Percentiles rank a stretch among this genome's conserved stretches.
These are phyloP conservation scores for Leucophora obtusa DNA, from an alignment of 2,888 invertebrate species.

Conservation along the genomic window DNA sequence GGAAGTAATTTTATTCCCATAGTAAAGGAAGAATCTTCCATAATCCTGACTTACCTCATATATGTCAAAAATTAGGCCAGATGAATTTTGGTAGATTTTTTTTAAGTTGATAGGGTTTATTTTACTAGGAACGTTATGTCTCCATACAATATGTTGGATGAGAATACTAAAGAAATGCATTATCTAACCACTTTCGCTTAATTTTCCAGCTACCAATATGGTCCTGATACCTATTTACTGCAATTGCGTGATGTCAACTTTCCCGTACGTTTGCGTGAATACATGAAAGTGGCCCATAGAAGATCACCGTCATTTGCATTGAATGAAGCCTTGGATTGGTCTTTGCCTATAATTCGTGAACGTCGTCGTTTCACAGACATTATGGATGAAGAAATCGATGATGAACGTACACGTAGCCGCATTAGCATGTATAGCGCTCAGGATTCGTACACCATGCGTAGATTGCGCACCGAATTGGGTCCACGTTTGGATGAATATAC, in stretches of 20 bases:
- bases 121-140: background rate
- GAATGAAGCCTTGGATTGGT: conserved; percentile 87
- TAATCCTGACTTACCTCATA: no score
- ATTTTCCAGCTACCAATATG: conserved; percentile 91
- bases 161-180: no score
- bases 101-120: no score
- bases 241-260: conserved; percentile 96
- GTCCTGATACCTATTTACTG: conserved; percentile 96
- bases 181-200: no score
- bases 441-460: conserved; percentile 85
- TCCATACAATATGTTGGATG: no score
- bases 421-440: conserved; percentile 87
- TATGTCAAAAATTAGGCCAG: no score
- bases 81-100: no score
- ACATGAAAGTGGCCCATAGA: conserved; percentile 94
- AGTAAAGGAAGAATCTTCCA: no score
- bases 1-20: no score
- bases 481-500: conserved; percentile 90
- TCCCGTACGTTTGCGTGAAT: conserved; percentile 94
- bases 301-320: conserved; percentile 86
- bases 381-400: conserved; percentile 97
- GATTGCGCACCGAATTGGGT: conserved; percentile 91
- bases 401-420: conserved; percentile 87
- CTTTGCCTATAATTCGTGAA: conserved; percentile 91
- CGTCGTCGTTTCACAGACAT: conserved; percentile 94